Base-by-base conservation (phyloP, 1,140 invertebrate species). In the Zaprionus ghesquierei region DNA sequence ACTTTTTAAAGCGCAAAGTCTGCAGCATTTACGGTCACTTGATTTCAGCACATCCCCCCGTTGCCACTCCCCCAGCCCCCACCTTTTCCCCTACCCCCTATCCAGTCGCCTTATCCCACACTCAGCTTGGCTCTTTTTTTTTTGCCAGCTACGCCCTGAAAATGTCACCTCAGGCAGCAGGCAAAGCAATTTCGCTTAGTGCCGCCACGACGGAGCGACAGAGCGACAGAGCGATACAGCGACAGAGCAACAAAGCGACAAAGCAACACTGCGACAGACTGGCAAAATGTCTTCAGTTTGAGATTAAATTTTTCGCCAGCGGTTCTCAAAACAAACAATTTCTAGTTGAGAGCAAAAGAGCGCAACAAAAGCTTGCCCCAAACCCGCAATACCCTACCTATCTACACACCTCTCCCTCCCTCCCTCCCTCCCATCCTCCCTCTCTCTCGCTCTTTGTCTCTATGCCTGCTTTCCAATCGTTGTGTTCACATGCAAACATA, bases 211-310 rank as follows among this genome's bases (percentile, higher is more conserved):
- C 15, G 4, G 15, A 22, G 10, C 41, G 41, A 44, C 41, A 20
- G 2, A 9, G n/a, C 4, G 38, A 5, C 13, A 15, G 12, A 2
- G 12, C 2, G 13, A 18, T 5, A 18, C n/a, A 2, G n/a, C 4
- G 38, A 18, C n/a, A 13, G 31, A 33, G 9, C 3, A 9, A 13
- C 6, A 33, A 9, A 33, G 9, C 0, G 31, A n/a, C n/a, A n/a
- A n/a, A 33, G 9, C 1, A 9, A 33, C 6, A 18, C 12, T 2
- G n/a, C 15, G 41, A 46, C 15, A 46, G 41, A 65, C 63, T 74
- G 72, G 68, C 72, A 80, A 63, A 84, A 80, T 84, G 69, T 86
- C 81, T 79, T 82, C 84, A 74, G 84, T 82, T 82, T 82, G 79
- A 82, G 79, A 87, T 87, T 82, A 87, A 89, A 89, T 87, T 87